Evolutionary conservation across 2,113 vertebrate genomes (phyloP), one percentile per base, ranked within the genome.

Genomic region (Pungitius pungitius): DNA sequence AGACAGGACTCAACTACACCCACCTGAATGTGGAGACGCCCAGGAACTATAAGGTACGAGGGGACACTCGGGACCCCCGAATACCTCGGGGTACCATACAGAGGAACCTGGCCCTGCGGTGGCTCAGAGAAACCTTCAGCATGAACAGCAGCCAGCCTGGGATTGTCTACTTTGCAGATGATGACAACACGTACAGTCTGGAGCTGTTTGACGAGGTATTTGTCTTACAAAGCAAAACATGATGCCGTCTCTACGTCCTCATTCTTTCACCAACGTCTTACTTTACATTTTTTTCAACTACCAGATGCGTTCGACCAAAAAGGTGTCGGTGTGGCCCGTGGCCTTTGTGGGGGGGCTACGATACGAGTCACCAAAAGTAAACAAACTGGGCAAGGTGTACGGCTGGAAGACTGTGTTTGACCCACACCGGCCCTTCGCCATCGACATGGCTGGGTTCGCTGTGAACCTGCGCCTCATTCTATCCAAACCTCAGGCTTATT

Each of bases 151-250:
- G 92, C 1, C 94, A 94, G 80, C 80, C 88, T 5, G 96, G 95
- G 0, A 93, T 98, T 0, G 96, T 99, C 43, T 99, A 98, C 83
- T 99, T 99, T 89, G 97, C 96, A 0, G 97, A 99, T 2, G 97
- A 99, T 82, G 97, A 98, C 90, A 99, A 98, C 88, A 96, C 96
- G 1, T 99, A 99, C 86, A 98, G 96, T 88, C 89, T 96, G 90
- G 94, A 98, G 78, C 93, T 99, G 78, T 98, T 99, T 89, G 96
- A 99, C 75, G 97, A 99, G 96, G 97, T 98, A 88, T 24, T 26
- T 47, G 1, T 13, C 8, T 43, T 37, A 4, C 12, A 49, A 35
- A 30, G 14, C 13, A 30, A 39, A 17, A 65, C 24, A 27, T 8
- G 15, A 39, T 2, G 1, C 40, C 17, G 26, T 26, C 30, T 18